Evolutionary conservation across 2,113 vertebrate genomes (phyloP), one percentile per base, ranked within the genome.

Genomic region (Stomatorhinus ivindoensis): DNA sequence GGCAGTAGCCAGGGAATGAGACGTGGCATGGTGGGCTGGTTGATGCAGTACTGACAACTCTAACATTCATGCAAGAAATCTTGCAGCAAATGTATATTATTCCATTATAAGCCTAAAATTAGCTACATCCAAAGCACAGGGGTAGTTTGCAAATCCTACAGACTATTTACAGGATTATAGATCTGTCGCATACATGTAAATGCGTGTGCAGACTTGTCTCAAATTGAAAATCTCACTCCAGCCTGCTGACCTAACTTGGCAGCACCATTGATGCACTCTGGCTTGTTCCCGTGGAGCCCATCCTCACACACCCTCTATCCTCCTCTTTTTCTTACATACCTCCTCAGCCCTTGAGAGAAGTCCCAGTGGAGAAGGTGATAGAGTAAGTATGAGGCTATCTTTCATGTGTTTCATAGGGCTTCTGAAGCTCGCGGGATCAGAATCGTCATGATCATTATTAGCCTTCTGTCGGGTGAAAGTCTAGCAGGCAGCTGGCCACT

Each of bases 311-410:
- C 58, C 50, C 21, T 58, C 17, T 86, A 0, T 27, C 58, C 21
- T 17, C 9, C 3, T 87, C 3, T 39, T 6, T 69, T 53, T 88
- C 44, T 87, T 53, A 35, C 89, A 6, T 88, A 50, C 90, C 1
- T n/a, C 91, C 90, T 9, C 94, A 99, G 98, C 93, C 93, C 11
- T 39, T 95, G 31, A 95, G 96, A 92, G 95, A 90, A 88, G 93
- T 94, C 88, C 98, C 97, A 2, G 93, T 95, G 84, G 96, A 97
- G 80, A 97, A 91, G 73, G 90, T 96, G 82, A 97, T 99, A 3
- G 96, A 99, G 98, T 99, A 92, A 99, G 98, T 97, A 90, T 1
- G 0, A 13, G 7, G 83, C 83, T 31, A 3, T 11, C 11, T 47
- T 76, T 9, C 0, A 0, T 86, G 13, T 48, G 21, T 35, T 21